These are phyloP conservation scores for Danaus melanippus DNA, from an alignment of 1,140 invertebrate genomes.

Conservation along the genomic window DNA sequence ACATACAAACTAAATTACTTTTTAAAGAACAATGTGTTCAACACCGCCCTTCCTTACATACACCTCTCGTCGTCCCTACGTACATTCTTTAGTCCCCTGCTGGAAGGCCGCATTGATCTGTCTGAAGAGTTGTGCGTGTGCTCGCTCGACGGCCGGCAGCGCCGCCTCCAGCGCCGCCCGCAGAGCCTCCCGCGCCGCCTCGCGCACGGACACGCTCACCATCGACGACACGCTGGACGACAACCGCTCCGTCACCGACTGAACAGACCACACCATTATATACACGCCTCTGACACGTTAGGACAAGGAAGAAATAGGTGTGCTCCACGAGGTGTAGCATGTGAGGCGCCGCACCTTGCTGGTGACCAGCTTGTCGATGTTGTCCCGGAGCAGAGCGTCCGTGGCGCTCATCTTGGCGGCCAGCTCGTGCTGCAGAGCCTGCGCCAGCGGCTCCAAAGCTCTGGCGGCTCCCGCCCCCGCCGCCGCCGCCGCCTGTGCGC, in stretches of 20 bases:
- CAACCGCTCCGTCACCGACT: constrained; percentile 83
- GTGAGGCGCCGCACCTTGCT: constrained; percentile 60
- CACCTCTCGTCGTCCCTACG: constrained; percentile 45
- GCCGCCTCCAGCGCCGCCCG: constrained; percentile 75
- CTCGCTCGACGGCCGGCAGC: constrained; percentile 88
- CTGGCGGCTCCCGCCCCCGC: constrained; percentile 67
- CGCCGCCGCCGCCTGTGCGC: constrained; percentile 53
- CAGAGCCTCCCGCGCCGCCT: constrained; percentile 76
- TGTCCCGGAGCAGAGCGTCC: constrained; percentile 84
- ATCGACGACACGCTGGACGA: constrained; percentile 76
- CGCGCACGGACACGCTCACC: constrained; percentile 81
- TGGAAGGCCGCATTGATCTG: constrained; percentile 91
- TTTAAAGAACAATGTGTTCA: too few species aligned
- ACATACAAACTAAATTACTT: too few species aligned
- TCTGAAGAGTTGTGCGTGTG: constrained; percentile 86
- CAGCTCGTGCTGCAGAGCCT: constrained; percentile 80
- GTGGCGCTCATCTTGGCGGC: constrained; percentile 79
- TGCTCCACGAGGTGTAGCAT: too few species aligned
- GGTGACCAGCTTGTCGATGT: constrained; percentile 82
- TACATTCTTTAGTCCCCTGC: constrained; percentile 90
- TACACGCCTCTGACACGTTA: background rate
- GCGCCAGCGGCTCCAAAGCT: constrained; percentile 77
- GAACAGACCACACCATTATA: constrained; percentile 11
- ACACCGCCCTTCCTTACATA: too few species aligned
- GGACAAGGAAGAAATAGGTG: too few species aligned